A percentile compares a stretch with the other conserved stretches of the same genome.
Evolutionary conservation across 1,140 invertebrate species (phyloP).

Genomic region (Listronotus bonariensis): DNA sequence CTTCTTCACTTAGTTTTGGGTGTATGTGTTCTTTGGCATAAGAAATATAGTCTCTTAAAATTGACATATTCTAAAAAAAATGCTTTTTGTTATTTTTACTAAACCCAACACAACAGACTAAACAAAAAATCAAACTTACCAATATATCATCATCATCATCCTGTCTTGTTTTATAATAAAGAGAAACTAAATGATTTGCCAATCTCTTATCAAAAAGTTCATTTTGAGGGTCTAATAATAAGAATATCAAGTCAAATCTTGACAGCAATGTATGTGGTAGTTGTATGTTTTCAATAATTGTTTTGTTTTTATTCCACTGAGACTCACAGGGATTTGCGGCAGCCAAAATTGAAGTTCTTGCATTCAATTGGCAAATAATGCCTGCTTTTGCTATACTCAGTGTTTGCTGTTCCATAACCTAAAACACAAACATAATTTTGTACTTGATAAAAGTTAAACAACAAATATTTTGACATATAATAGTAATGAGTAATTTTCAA

Average conservation of each 20-base stretch:
- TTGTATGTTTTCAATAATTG: conserved; percentile 94
- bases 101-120: background rate
- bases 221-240: conserved; percentile 95
- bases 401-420: conserved; percentile 99
- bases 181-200: conserved; percentile 91
- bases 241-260: conserved; percentile 97
- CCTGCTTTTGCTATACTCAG: conserved; percentile 99
- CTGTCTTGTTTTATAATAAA: conserved; percentile 84
- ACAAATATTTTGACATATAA: no score
- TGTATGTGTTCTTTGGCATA: conserved; percentile 91
- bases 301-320: conserved; percentile 98
- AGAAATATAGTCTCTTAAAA: conserved; percentile 94
- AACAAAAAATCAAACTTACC: conserved; percentile 61
- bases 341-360: conserved; percentile 95
- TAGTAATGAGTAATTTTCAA: no score
- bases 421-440: conserved; percentile 41
- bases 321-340: conserved; percentile 98
- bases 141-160: conserved; percentile 80
- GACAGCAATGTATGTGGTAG: conserved; percentile 96
- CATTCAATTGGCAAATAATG: conserved; percentile 98
- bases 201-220: conserved; percentile 90
- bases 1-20: conserved; percentile 87
- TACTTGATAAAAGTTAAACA: no score
- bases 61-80: conserved; percentile 73
- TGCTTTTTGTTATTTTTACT: background rate